Evolutionary conservation across 2,797 vertebrate species (phyloP), one percentile per base, ranked within the genome.

Genomic region (Ficedula albicollis): DNA sequence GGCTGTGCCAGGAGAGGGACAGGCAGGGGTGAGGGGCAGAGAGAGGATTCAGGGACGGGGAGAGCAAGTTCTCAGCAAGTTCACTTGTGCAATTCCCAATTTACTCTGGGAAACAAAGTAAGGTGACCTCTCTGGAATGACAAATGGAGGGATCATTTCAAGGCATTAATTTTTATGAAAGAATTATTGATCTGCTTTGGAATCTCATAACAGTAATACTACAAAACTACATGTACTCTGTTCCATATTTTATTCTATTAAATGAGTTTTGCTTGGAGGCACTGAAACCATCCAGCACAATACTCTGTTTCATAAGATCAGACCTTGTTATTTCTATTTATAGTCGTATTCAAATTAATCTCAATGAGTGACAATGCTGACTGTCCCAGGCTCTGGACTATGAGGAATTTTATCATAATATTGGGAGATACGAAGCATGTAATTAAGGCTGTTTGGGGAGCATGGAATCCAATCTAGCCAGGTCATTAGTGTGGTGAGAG

Each of bases 401-500:
- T 89, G 94, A 92, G 96, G 92, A 94, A 96, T 96, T 97, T 97
- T 95, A 94, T 94, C 94, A 96, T 96, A 93, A 97, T 96, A 93
- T 58, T 93, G 86, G 94, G 83, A 95, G 95, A 96, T 91, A 79
- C 60, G 68, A 96, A 94, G 96, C 97, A 96, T 87, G 93, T 93
- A 97, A 98, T 97, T 92, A 95, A 98, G 94, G 89, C 93, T 94
- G 96, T 96, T 97, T 97, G 95, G 86, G 70, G 94, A 97, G 96
- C 96, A 84, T 75, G 81, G 85, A 95, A 92, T 97, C 95, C 93
- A 95, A 87, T 96, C 68, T 48, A 96, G 96, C 94, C 93, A 90
- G 88, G 92, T 52, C 87, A 81, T 89, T 88, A 88, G 91, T 18
- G 79, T 60, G 77, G 43, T 51, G 73, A 77, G 52, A 34, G 78